Conservation (phyloP, 2,888 invertebrate genomes). For the Volucella inflata region DNA sequence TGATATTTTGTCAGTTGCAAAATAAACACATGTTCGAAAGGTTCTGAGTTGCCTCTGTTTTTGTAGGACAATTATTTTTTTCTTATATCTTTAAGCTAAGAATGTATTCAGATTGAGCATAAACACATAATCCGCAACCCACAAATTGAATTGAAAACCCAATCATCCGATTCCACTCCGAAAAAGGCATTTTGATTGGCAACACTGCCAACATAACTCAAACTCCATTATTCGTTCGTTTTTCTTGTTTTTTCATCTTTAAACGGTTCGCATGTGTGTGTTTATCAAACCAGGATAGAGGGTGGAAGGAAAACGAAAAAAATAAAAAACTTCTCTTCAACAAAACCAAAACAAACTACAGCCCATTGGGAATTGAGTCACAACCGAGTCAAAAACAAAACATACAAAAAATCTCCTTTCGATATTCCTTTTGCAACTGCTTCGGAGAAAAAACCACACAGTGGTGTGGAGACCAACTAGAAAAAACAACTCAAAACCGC, state of each 20-base stretch:
- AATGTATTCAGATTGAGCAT: too few species aligned
- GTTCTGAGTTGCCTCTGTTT: too few species aligned
- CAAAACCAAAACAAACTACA: conserved; percentile 9
- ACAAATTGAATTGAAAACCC: too few species aligned
- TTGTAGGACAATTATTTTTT: too few species aligned
- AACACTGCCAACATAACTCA: neutral
- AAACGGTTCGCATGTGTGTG: neutral
- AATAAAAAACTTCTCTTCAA: conserved; percentile 6
- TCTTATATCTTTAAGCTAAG: too few species aligned
- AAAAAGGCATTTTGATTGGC: neutral
- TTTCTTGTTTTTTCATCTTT: conserved; percentile 19
- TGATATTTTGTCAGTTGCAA: too few species aligned
- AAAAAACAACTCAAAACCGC: conserved; percentile 2
- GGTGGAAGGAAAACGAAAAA: neutral
- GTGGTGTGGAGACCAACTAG: conserved; percentile 26
- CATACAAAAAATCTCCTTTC: conserved; percentile 4
- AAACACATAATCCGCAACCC: too few species aligned
- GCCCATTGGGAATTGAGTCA: conserved; percentile 32
- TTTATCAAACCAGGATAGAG: neutral
- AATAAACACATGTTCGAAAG: too few species aligned
- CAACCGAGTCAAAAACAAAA: neutral
- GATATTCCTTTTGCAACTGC: neutral
- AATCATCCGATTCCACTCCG: too few species aligned
- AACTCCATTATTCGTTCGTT: neutral
- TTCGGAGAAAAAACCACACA: conserved; percentile 11